Evolutionary conservation across 2,888 invertebrate genomes (phyloP).

Genomic region (Papilio demoleus): DNA sequence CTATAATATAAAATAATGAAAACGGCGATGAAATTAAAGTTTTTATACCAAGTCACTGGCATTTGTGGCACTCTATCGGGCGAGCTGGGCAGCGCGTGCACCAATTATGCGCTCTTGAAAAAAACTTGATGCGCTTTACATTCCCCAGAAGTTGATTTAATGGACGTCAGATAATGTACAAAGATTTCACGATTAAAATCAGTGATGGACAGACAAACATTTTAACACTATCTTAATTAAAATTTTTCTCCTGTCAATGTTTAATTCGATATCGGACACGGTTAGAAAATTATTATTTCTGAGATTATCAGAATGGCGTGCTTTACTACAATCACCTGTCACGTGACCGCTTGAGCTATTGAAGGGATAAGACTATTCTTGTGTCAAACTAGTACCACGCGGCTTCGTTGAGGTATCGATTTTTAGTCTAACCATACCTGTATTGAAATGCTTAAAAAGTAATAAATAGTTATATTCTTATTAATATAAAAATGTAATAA

Average conservation of each 20-base stretch:
- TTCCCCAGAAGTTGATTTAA: conserved; percentile 34
- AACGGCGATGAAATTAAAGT: conserved; percentile 33
- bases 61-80: conserved; percentile 31
- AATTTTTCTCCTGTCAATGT: neutral
- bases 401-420: too few relatives aligned
- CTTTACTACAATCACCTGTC: too few relatives aligned
- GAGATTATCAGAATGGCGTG: too few relatives aligned
- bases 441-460: too few relatives aligned
- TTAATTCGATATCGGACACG: too few relatives aligned
- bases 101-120: conserved; percentile 32
- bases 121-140: conserved; percentile 34
- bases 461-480: too few relatives aligned
- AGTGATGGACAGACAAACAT: neutral
- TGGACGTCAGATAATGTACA: conserved; percentile 1
- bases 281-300: too few relatives aligned
- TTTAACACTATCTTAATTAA: conserved; percentile 16
- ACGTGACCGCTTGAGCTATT: too few relatives aligned
- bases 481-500: too few relatives aligned
- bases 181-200: conserved; percentile 7
- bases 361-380: too few relatives aligned
- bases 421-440: too few relatives aligned
- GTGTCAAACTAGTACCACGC: too few relatives aligned
- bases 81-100: conserved; percentile 32
- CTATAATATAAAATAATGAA: conserved; percentile 39
- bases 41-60: conserved; percentile 31